Base-by-base conservation (phyloP, 2,797 vertebrate genomes). In the Syndactyla subalaris region DNA sequence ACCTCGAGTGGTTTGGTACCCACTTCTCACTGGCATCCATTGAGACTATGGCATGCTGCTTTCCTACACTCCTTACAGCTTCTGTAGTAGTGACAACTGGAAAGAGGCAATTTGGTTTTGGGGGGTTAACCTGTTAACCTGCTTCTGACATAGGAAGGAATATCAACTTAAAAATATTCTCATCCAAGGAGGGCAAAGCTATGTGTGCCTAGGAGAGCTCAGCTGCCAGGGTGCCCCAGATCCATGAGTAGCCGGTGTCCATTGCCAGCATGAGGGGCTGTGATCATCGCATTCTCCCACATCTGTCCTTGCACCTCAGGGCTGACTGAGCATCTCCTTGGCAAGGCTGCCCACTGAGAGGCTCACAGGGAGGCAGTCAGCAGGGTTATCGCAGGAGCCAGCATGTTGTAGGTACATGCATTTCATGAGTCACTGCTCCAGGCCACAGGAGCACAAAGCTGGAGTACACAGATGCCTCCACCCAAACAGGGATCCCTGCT, bases 31-130 rank as follows among this genome's bases (percentile, higher is more conserved):
- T 49, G 72, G 49, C 19, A 45, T 19, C 57, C 38, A 23, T 0
- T 8, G 29, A 15, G 32, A 29, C 34, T 14, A 0, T 0, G 2
- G n/a, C 1, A 0, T 1, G 4, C 14, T 61, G 51, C 67, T 59
- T 41, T 41, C 82, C 79, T 30, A 0, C 9, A 5, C 5, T 77
- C 59, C 61, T 77, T 38, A 15, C 23, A 6, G 2, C 0, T 1
- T 2, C 36, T 58, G 34, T 8, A 36, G 9, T 0, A 21, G 45
- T 4, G 7, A 49, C 0, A 2, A 59, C 23, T 6, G 8, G 48
- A 55, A 73, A 66, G 41, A 54, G 8, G 14, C 5, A 43, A 2
- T 46, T 61, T 1, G 1, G 22, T 39, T 32, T 48, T 19, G 10
- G 17, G 7, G 12, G 14, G 4, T 14, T 14, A 15, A 24, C 21